A percentile compares a stretch with the other conserved stretches of the same genome.
These are phyloP conservation scores for Linyphia triangularis DNA, from an alignment of 2,888 invertebrate genomes.

Conservation along the genomic window DNA sequence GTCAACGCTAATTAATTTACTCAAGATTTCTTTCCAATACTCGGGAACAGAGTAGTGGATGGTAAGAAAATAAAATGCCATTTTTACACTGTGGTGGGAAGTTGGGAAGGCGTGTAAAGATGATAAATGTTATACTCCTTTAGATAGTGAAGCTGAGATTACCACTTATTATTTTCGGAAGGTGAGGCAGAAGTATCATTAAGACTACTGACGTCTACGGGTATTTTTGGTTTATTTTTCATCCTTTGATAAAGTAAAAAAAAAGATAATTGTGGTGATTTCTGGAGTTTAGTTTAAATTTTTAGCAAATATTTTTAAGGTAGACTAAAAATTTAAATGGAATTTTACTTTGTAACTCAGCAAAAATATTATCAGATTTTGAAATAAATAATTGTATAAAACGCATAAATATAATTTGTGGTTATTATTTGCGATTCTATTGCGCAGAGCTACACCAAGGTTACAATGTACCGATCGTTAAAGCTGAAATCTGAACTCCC, in stretches of 20 bases:
- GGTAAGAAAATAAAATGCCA: slow-evolving; percentile 3
- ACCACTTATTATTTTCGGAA: slow-evolving; percentile 46
- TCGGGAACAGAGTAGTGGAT: not conserved
- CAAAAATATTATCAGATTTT: too few species aligned
- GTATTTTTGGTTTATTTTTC: slow-evolving; percentile 36
- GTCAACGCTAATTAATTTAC: slow-evolving; percentile 58
- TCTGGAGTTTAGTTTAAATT: not conserved
- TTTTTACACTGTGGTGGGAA: slow-evolving; percentile 9
- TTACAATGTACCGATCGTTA: too few species aligned
- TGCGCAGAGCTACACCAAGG: too few species aligned
- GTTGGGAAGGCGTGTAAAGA: slow-evolving; percentile 9
- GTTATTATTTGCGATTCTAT: too few species aligned
- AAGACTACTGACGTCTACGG: slow-evolving; percentile 15
- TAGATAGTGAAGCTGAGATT: slow-evolving; percentile 33
- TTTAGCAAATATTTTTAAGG: too few species aligned
- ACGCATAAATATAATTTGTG: too few species aligned
- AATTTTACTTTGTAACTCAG: too few species aligned
- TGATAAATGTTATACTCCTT: slow-evolving; percentile 31
- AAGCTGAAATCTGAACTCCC: too few species aligned
- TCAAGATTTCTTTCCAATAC: slow-evolving; percentile 34
- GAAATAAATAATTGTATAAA: too few species aligned
- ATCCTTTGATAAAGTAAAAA: not conserved
- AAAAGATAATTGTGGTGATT: slow-evolving; percentile 26
- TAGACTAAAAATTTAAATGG: too few species aligned
- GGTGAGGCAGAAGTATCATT: slow-evolving; percentile 51